Evolutionary conservation across 2,797 vertebrate species (phyloP), one percentile per base, ranked within the genome.

Genomic region (Vultur gryphus): DNA sequence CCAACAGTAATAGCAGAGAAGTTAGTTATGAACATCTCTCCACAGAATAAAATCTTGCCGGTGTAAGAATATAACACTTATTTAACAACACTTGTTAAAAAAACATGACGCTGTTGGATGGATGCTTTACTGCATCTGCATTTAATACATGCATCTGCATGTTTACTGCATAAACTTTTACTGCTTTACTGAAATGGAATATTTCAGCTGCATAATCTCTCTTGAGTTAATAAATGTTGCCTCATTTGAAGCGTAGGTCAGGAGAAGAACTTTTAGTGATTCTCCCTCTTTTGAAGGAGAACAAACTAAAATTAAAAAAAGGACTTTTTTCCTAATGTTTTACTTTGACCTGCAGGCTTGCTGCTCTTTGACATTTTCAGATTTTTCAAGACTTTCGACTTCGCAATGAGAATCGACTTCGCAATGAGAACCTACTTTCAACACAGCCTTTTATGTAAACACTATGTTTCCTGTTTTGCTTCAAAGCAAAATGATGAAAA

Each of bases 401-500:
- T 75, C 65, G 84, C 84, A 76, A 51, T 69, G 70, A 94, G 78
- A 92, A 84, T 35, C 13, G 8, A n/a, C 59, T 55, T 90, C 1
- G 6, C 72, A 62, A 66, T 51, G 75, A 94, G 72, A 95, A 84
- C 41, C 58, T 77, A 44, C 80, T 97, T 95, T 92, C 91, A 89
- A 52, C 59, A 55, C 29, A 89, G 64, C 19, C 37, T 95, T 90
- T 97, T 64, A 90, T 90, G 91, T 93, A 94, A 96, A 97, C 78
- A 73, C 67, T 44, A 26, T 67, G 46, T 52, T 97, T 96, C 90
- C 96, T 97, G 94, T 96, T 96, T 90, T 96, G 93, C 89, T 94
- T 94, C 95, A 94, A 79, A 96, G 94, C 15, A 84, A 93, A 90
- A 89, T 43, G 77, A 89, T 90, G 67, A 95, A 91, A 94, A 96